A percentile compares a stretch with the other conserved stretches of the same genome.
phyloP scores from a whole-genome alignment of 2,797 vertebrate species.

The Myotis planiceps region DNA sequence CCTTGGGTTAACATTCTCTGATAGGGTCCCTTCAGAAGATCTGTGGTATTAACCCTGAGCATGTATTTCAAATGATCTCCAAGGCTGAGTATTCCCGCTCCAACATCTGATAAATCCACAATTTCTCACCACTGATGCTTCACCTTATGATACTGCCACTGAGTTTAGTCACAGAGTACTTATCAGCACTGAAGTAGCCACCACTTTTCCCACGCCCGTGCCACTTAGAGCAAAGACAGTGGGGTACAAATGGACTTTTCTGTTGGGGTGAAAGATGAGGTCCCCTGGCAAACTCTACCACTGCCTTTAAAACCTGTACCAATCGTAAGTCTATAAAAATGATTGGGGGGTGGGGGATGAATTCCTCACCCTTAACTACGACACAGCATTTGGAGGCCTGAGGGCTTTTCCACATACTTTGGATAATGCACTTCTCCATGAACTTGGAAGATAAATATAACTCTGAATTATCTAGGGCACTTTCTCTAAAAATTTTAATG shows the following conservation, averaged over 20 bases:
- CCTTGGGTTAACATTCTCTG: not conserved
- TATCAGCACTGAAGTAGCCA: not conserved
- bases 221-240: not conserved
- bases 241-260: not conserved
- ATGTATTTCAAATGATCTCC: not conserved
- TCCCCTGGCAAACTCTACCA: not conserved
- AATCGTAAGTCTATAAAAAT: not conserved
- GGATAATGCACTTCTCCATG: not conserved
- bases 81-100: not conserved
- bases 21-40: not conserved
- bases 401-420: not conserved
- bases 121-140: not conserved
- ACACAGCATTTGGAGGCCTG: not conserved
- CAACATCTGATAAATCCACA: not conserved
- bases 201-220: not conserved
- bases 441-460: not conserved
- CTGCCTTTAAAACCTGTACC: not conserved
- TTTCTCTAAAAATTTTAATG: not conserved
- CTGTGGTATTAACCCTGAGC: not conserved
- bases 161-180: not conserved
- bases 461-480: not conserved
- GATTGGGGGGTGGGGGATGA: not conserved
- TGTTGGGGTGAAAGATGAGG: not conserved
- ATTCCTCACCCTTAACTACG: not conserved
- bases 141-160: too few species aligned